Conservation (phyloP, 1,140 invertebrate genomes). For the Brachystomella parvula region DNA sequence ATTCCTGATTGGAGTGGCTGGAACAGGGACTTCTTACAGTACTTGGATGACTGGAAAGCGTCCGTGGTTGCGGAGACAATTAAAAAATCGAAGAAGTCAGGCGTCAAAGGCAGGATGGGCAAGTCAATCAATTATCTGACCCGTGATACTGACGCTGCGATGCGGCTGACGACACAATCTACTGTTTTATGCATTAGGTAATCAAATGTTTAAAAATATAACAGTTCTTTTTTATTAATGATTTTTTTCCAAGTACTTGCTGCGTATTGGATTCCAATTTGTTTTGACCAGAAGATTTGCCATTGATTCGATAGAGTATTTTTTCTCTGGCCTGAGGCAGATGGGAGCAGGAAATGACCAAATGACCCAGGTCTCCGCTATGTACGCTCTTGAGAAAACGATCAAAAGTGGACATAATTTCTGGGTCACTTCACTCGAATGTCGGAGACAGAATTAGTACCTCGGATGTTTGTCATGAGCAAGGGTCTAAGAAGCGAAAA, state of each 20-base stretch:
- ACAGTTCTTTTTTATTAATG: not conserved
- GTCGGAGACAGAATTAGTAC: not conserved
- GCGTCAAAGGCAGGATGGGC: not conserved
- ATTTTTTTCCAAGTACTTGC: not conserved
- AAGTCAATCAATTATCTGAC: not conserved
- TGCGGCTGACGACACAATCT: not conserved
- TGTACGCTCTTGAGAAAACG: not conserved
- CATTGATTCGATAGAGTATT: slow-evolving; percentile 3
- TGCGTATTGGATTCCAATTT: slow-evolving; percentile 6
- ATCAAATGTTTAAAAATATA: not conserved
- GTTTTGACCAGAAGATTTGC: slow-evolving; percentile 8
- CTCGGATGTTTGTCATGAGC: not conserved
- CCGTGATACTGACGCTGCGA: not conserved
- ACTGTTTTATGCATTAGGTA: not conserved
- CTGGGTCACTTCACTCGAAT: not conserved
- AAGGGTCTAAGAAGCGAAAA: not conserved
- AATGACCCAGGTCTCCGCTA: not conserved
- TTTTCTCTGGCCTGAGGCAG: not conserved
- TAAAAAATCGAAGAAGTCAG: not conserved
- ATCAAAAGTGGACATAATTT: not conserved
- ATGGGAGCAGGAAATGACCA: not conserved
- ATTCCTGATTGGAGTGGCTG: not conserved
- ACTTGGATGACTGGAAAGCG: slow-evolving; percentile 5
- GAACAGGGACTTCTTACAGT: not conserved
- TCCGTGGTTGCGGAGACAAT: not conserved